Conservation (phyloP, 2,113 vertebrate species). For the Tragelaphus scriptus region DNA sequence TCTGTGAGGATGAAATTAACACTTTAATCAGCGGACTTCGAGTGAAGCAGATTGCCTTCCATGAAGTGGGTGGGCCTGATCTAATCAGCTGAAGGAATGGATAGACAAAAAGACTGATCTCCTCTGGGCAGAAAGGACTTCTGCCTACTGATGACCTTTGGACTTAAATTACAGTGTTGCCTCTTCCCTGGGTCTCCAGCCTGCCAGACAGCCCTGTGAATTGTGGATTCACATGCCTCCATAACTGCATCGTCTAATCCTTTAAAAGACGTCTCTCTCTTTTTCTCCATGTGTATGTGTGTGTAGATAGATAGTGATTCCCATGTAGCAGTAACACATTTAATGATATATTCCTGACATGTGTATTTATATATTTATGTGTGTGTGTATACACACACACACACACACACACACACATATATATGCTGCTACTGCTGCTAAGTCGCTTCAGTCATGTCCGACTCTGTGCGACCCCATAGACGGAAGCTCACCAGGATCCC, state of each 20-base stretch:
- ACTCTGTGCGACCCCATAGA: no score
- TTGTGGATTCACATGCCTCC: not conserved
- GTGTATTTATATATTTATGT: not conserved
- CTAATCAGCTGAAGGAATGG: not conserved
- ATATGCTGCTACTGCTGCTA: no score
- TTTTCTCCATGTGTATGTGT: accelerated
- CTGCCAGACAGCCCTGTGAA: not conserved
- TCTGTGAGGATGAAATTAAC: not conserved
- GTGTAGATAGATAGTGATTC: not conserved
- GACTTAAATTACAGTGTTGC: accelerated
- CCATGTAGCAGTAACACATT: not conserved
- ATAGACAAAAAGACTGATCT: not conserved
- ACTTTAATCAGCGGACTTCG: not conserved
- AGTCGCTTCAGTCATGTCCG: no score
- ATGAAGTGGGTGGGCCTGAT: not conserved
- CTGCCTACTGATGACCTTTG: not conserved
- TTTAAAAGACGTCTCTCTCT: not conserved
- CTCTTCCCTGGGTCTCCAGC: not conserved
- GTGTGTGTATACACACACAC: accelerated
- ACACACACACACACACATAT: not conserved
- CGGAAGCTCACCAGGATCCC: no score
- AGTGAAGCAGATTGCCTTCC: not conserved
- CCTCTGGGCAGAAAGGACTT: not conserved
- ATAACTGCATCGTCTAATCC: no score
- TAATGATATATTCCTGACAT: not conserved